These are phyloP conservation scores for Platycercus adscitus DNA, from an alignment of 2,113 vertebrate genomes.

Conservation along the genomic window DNA sequence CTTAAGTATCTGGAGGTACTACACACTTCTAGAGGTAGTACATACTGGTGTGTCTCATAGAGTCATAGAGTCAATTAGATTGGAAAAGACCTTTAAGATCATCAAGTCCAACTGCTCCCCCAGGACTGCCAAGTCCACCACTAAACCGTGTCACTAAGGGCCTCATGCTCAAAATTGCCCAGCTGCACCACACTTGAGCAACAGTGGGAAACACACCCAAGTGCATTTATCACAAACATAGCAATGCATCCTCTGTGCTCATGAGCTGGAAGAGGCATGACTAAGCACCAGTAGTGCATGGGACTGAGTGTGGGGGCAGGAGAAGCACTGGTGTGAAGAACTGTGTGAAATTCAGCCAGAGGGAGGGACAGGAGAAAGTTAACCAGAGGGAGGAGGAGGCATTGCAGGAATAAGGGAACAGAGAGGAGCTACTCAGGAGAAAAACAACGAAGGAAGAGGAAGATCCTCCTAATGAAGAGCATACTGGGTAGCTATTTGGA, in stretches of 20 bases:
- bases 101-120: neutral
- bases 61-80: neutral
- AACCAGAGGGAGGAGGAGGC: neutral
- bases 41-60: fast-evolving
- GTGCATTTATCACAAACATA: neutral
- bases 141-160: neutral
- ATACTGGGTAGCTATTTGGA: neutral
- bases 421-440: neutral
- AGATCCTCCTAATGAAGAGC: neutral
- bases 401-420: neutral
- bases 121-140: neutral
- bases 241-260: neutral
- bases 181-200: neutral
- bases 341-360: neutral
- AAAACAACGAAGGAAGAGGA: neutral
- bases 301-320: neutral
- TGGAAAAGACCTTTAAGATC: neutral
- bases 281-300: neutral
- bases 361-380: neutral
- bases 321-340: neutral
- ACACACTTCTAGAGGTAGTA: neutral
- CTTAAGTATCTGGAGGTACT: neutral
- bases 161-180: neutral
- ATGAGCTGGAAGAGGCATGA: neutral
- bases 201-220: neutral